Base-by-base conservation (phyloP, 2,888 invertebrate species). In the Drosophila setosimentum region DNA sequence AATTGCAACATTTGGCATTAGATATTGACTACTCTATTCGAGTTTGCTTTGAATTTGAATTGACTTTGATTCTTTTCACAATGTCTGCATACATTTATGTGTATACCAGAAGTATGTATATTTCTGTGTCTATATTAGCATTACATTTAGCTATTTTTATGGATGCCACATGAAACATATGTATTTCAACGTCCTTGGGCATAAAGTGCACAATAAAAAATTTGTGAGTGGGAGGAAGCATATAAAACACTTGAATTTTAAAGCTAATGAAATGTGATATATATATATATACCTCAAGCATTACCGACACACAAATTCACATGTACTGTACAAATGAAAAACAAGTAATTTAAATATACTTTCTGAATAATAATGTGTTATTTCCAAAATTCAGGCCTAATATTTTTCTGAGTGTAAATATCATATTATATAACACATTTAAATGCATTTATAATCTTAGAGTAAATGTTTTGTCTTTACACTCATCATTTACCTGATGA, bases 1-100 rank as follows among this genome's bases (percentile, higher is more conserved):
- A 49, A 57, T 78, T 82, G 73, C 73, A 67, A 76, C 45, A 71
- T 73, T 67, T 85, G 45, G 66, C 67, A 60, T 68, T 61, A 49
- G 33, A 64, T 82, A 76, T 82, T 71, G 72, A 73, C 65, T 73
- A 69, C 21, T 45, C 24, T 8, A 45, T 45, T 45, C 16, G 16
- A 45, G 24, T 45, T 45, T 45, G 16, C 21, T 45, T 16, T 45
- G 45, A 45, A 45, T 45, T 24, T 45, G 7, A 24, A 45, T 45
- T 24, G 8, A 16, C 7, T 24, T 45, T 2, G 8, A 45, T 45
- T 45, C 16, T 45, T 45, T 48, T 45, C 45, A 49, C 21, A 33
- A 32, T 27, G 11, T 37, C 37, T 37, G 18, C 18, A 13, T 40
- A 13, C 21, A n/a, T 21, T n/a, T n/a, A n/a, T 37, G 33, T 24